These are phyloP conservation scores for Bergia puertoricense DNA, from an alignment of 92 coral and sea anemone genomes.

Conservation along the genomic window DNA sequence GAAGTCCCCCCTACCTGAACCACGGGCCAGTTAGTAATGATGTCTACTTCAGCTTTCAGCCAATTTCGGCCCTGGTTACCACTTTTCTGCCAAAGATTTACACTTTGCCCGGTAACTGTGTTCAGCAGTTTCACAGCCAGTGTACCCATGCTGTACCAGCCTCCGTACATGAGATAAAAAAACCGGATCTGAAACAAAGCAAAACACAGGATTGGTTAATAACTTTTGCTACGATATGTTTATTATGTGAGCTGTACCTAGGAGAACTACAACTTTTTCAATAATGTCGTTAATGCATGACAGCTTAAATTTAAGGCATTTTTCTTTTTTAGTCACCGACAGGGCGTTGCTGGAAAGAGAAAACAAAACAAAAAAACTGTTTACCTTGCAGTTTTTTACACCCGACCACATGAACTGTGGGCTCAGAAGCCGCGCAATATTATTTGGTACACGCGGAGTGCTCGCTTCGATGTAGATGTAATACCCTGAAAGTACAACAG, in stretches of 20 bases:
- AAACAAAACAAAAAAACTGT: no score
- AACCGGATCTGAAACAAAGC: constrained; percentile 18
- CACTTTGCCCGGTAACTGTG: background rate
- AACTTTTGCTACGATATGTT: background rate
- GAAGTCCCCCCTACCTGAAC: constrained; percentile 14
- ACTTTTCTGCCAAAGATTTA: constrained; percentile 4
- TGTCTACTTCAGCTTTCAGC: constrained; percentile 21
- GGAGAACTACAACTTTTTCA: no score
- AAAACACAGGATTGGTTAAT: background rate
- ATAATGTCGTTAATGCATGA: no score
- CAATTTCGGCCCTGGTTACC: background rate
- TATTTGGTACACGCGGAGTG: background rate
- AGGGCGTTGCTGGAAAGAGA: no score
- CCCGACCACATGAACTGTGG: constrained; percentile 36
- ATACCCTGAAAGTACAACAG: background rate
- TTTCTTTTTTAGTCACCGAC: no score
- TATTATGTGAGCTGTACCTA: background rate
- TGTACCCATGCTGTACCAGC: background rate
- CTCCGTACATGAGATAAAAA: constrained; percentile 19
- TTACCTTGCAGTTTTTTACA: constrained; percentile 30
- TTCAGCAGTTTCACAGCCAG: background rate
- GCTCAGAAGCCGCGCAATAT: constrained; percentile 12
- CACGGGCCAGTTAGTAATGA: constrained; percentile 26
- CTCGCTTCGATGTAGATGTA: constrained; percentile 28
- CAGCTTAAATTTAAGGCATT: no score